Base-by-base conservation (phyloP, 2,888 invertebrate genomes). In the Aspidiotus rigidus region DNA sequence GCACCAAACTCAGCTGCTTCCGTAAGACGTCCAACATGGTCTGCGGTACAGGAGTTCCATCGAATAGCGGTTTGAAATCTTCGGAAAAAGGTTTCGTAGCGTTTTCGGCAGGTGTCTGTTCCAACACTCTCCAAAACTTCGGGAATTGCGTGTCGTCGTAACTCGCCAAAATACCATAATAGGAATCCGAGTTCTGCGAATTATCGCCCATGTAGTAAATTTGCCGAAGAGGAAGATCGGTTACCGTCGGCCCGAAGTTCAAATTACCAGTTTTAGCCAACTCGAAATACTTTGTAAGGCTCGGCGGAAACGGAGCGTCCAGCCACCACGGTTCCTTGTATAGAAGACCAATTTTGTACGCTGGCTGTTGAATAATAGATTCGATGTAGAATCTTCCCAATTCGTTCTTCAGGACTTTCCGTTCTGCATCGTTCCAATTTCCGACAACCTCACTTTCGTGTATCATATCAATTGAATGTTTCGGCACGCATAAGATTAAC, bases 171-270 rank as follows among this genome's bases (percentile, higher is more conserved):
- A 53, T 53, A 53, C 53, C 15, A n/a, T 13, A 53, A 53, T 53
- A 53, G 2, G 11, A n/a, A 3, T 53, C 5, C 11, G 1, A 3
- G 3, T n/a, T 5, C 53, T 13, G 11, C 5, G 13, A n/a, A n/a
- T 53, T 53, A 53, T 53, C 53, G 11, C 53, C 53, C 53, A 53
- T 53, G 53, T 53, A 53, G 53, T 53, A 53, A 13, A 53, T 53
- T 53, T 53, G 53, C 15, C 53, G 11, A 3, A 53, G 5, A 3
- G 53, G 53, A 11, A 53, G 53, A 53, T 53, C 53, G 2, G 53
- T 53, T 11, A 53, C 15, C 15, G 53, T 13, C 3, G 53, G 53
- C 2, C 53, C 53, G 53, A 13, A 53, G 53, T 53, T 53, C 53
- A 53, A n/a, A 53, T 53, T 53, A 13, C 15, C 53, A n/a, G 53